Evolutionary conservation across 2,113 vertebrate species (phyloP), one percentile per base, ranked within the genome.

Genomic region (Brevimyrus niger): DNA sequence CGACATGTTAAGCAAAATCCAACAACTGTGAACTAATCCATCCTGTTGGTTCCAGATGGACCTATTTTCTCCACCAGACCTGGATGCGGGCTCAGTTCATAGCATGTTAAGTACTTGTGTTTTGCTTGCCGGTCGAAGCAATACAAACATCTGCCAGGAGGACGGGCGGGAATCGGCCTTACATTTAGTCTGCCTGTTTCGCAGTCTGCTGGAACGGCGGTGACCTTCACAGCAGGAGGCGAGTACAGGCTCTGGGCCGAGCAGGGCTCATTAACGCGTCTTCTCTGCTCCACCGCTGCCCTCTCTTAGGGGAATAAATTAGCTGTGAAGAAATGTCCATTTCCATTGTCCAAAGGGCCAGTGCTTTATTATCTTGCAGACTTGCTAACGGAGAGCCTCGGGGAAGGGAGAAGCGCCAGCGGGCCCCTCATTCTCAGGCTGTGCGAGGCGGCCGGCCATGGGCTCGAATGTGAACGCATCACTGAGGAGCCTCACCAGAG

Each of bases 331-430:
- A 89, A 82, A 83, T 38, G 85, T 87, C 84, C 21, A 35, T 76
- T 80, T 53, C 48, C 85, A 90, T 87, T 38, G 89, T 86, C 58
- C 89, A 87, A 69, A 89, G 58, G 65, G 85, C 27, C 89, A 53
- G 44, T 15, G 61, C 58, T 73, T 76, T 87, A 73, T 87, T 87
- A 87, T 90, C 73, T 86, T 87, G 27, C 89, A 73, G 84, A 89
- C 55, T 55, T 31, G 61, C 61, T 90, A 90, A 80, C 46, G 42
- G 84, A 73, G 65, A 17, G 65, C 46, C 89, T 58, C 61, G 3
- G 85, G 82, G 89, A 89, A 65, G 35, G 69, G 35, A 35, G 80
- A 86, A 85, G 55, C 44, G 27, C 89, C 19, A n/a, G 83, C 55
- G 19, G 31, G 38, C 21, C 27, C 53, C 31, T 89, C 53, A 48